Percentiles rank a stretch among this genome's conserved stretches.
Conservation (phyloP, 2,888 invertebrate genomes). For the Anthrax anthrax region DNA sequence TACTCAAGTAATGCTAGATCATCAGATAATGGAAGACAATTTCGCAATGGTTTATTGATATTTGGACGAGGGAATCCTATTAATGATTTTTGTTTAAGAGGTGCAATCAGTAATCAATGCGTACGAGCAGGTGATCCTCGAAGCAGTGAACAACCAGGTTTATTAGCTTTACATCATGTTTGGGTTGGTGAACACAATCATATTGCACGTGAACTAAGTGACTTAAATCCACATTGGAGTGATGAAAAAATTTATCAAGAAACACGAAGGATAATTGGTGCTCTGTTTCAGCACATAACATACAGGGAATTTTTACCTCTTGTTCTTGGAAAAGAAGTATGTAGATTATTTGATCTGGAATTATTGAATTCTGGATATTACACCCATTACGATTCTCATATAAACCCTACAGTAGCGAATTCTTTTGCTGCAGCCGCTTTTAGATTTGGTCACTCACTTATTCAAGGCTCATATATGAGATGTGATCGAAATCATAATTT, state of each 20-base stretch:
- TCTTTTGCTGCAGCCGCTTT: slow-evolving; percentile 71
- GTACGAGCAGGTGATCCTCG: slow-evolving; percentile 66
- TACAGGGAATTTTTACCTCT: slow-evolving; percentile 73
- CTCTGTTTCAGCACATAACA: slow-evolving; percentile 70
- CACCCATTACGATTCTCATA: slow-evolving; percentile 49
- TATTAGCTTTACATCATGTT: slow-evolving; percentile 33
- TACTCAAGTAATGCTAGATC: slow-evolving; percentile 64
- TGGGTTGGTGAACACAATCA: slow-evolving; percentile 41
- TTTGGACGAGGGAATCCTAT: slow-evolving; percentile 52
- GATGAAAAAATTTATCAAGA: slow-evolving; percentile 81
- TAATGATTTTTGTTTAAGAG: slow-evolving; percentile 56
- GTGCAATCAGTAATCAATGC: slow-evolving; percentile 58
- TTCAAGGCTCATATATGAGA: slow-evolving; percentile 62
- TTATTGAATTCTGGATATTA: slow-evolving; percentile 53
- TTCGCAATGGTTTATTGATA: slow-evolving; percentile 53
- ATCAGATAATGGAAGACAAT: slow-evolving; percentile 58
- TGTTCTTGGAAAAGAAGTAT: slow-evolving; percentile 59
- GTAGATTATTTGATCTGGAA: slow-evolving; percentile 59
- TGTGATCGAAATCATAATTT: slow-evolving; percentile 55
- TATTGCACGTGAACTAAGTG: slow-evolving; percentile 54
- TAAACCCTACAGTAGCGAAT: slow-evolving; percentile 63
- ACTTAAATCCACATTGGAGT: slow-evolving; percentile 72
- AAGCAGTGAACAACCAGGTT: slow-evolving; percentile 63
- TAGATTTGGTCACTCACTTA: slow-evolving; percentile 74
- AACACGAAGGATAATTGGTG: slow-evolving; percentile 64